phyloP scores from a whole-genome alignment of 2,888 invertebrate genomes.

The Phorcus lineatus region DNA sequence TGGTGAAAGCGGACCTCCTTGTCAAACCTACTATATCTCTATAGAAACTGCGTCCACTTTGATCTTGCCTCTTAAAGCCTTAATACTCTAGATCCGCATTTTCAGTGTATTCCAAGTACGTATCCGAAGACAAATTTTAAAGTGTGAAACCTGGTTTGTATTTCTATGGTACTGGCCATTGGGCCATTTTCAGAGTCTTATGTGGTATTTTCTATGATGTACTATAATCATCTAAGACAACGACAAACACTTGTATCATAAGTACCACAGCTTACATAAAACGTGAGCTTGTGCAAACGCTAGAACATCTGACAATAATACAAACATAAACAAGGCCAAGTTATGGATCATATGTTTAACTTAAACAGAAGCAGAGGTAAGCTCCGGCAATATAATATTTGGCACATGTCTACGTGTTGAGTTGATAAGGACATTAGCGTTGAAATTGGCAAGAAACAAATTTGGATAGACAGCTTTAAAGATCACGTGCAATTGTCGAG shows the following conservation, averaged over 20 bases:
- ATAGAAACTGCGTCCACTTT: no score
- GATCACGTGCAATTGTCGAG: background rate
- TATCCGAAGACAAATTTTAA: background rate
- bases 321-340: background rate
- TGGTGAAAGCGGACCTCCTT: no score
- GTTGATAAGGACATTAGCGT: background rate
- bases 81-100: background rate
- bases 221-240: background rate
- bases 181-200: background rate
- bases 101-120: background rate
- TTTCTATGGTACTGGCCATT: no score
- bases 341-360: slow-evolving; percentile 7
- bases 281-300: slow-evolving; percentile 7
- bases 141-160: background rate
- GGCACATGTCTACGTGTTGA: background rate
- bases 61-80: background rate
- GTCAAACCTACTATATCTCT: no score
- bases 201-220: background rate
- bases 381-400: background rate
- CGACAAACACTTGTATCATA: background rate
- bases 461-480: background rate
- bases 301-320: background rate
- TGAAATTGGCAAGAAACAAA: background rate
- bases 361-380: background rate
- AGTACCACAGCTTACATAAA: slow-evolving; percentile 3